Conservation (phyloP, 2,888 invertebrate genomes). For the Lasioglossum morio region DNA sequence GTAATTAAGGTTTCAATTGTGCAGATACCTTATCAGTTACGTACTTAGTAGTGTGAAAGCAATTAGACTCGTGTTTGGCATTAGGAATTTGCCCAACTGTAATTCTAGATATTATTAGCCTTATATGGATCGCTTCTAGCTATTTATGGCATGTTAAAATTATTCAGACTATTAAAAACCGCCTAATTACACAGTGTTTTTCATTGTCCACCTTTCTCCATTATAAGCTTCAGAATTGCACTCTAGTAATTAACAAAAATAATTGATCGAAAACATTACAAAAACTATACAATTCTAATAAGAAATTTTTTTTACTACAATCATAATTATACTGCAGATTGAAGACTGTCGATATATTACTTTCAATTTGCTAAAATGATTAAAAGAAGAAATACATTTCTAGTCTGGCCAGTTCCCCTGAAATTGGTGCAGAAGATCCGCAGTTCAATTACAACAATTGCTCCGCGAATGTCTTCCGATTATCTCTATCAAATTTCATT, state of each 20-base stretch:
- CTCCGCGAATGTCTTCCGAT: constrained; percentile 21
- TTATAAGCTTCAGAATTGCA: not conserved
- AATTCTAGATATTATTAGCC: not conserved
- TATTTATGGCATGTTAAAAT: not conserved
- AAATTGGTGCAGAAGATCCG: not conserved
- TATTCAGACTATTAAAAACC: not conserved
- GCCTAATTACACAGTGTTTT: not conserved
- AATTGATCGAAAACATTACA: not conserved
- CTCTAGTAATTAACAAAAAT: not conserved
- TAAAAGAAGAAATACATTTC: not conserved
- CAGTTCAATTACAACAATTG: not conserved
- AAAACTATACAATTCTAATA: not conserved
- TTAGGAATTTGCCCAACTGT: not conserved
- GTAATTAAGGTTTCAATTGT: constrained; percentile 16
- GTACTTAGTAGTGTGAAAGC: not conserved
- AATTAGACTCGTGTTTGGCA: constrained; percentile 3
- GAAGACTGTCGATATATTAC: not conserved
- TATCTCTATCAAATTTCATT: constrained; percentile 43
- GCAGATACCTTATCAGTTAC: constrained; percentile 15
- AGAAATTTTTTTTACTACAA: not conserved
- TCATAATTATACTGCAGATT: not conserved
- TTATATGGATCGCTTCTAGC: not conserved
- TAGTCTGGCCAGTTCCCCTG: not conserved
- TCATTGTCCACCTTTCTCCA: not conserved
- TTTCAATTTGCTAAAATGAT: not conserved